phyloP scores from a whole-genome alignment of 2,113 vertebrate species.

The Myxocyprinus asiaticus region DNA sequence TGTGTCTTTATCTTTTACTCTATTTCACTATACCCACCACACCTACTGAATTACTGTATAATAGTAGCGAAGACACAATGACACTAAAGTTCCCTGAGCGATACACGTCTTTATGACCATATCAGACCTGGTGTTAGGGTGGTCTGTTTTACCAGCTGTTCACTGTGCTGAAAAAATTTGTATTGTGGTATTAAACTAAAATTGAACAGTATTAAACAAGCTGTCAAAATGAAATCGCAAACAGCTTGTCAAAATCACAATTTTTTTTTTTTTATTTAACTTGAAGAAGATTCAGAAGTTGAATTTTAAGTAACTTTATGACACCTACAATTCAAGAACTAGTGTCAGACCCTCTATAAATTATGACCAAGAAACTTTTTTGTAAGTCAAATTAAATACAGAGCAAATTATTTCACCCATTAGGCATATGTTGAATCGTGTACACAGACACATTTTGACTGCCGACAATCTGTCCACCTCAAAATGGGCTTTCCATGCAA shows the following conservation, averaged over 20 bases:
- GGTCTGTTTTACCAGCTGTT: slow-evolving; percentile 60
- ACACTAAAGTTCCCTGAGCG: not conserved
- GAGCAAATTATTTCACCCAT: slow-evolving; percentile 18
- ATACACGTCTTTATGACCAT: slow-evolving; percentile 66
- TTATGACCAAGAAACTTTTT: not conserved
- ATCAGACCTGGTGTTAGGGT: slow-evolving; percentile 37
- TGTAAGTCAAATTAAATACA: slow-evolving; percentile 11
- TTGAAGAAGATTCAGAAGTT: not conserved
- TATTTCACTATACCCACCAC: too few species aligned
- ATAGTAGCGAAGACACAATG: not conserved
- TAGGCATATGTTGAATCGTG: slow-evolving; percentile 16
- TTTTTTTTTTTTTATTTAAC: not conserved
- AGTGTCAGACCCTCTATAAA: slow-evolving; percentile 1
- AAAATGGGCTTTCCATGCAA: not conserved
- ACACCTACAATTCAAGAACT: slow-evolving; percentile 6
- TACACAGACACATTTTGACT: too few species aligned
- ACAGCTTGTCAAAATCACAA: not conserved
- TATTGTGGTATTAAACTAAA: not conserved
- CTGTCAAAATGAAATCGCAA: not conserved
- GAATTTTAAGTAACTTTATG: slow-evolving; percentile 8
- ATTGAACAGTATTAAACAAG: not conserved
- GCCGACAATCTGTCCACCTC: slow-evolving; percentile 22
- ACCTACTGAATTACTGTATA: not conserved
- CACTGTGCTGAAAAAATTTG: not conserved
- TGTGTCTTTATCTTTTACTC: slow-evolving; percentile 44